phyloP scores from a whole-genome alignment of 1,140 invertebrate genomes.

The Palaemon carinicauda region DNA sequence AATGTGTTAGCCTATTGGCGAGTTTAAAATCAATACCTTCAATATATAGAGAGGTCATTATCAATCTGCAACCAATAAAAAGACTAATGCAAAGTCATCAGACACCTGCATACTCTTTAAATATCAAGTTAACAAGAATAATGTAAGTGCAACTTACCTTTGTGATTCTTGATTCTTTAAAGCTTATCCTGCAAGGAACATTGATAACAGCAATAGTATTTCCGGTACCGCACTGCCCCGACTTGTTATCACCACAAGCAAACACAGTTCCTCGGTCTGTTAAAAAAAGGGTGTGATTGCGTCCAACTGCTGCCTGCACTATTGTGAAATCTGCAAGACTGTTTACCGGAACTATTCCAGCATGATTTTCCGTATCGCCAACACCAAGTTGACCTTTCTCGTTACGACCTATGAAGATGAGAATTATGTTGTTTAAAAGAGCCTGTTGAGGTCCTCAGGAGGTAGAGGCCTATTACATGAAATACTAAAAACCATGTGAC shows the following conservation, averaged over 20 bases:
- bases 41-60: no score
- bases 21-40: no score
- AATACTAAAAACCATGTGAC: no score
- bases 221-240: constrained; percentile 88
- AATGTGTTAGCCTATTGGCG: no score
- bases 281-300: constrained; percentile 87
- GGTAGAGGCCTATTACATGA: no score
- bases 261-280: constrained; percentile 87
- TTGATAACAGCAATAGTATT: constrained; percentile 75
- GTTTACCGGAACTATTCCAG: constrained; percentile 80
- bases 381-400: constrained; percentile 74
- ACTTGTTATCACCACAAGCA: constrained; percentile 88
- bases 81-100: no score
- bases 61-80: no score
- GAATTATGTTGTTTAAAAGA: neutral
- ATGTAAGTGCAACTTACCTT: constrained; percentile 67
- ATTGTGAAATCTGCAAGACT: constrained; percentile 79
- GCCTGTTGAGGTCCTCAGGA: no score
- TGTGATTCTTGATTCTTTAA: constrained; percentile 78
- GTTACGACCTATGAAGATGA: constrained; percentile 67
- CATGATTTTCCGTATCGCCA: constrained; percentile 67
- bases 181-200: constrained; percentile 72
- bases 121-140: neutral
- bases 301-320: constrained; percentile 85
- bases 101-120: no score